Evolutionary conservation across 2,797 vertebrate genomes (phyloP), one percentile per base, ranked within the genome.

Genomic region (Danio aesculapii): DNA sequence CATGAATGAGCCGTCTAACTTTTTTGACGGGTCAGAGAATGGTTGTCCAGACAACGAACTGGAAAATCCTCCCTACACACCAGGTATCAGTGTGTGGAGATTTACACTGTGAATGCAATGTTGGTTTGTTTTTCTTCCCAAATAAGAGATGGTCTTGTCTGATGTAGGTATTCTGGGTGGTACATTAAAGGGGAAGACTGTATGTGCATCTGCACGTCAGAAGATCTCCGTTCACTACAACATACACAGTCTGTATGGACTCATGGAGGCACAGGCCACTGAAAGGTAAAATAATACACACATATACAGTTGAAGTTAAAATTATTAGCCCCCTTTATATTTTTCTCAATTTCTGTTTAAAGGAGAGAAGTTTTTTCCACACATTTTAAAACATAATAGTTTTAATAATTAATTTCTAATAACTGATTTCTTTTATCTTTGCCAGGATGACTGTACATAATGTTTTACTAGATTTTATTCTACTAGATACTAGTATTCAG

Each of bases 1-100:
- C 87, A 97, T 97, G 96, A 97, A 97, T 1, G 96, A 97, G 73
- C 96, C 96, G 0, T 97, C 96, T 3, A 96, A 96, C 83, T 97
- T 97, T 86, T 77, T 95, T 81, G 96, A 97, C 70, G 96, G 96
- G 0, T 97, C 96, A 0, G 89, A 92, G 12, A 87, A 90, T 0
- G 95, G 96, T 63, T 97, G 96, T 62, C 94, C 95, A 0, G 87
- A 90, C 0, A 94, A 92, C 85, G 92, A 89, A 19, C 80, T 96
- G 0, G 96, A 97, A 81, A 92, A 92, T 73, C 96, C 96, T 44
- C 96, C 96, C 0, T 97, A 96, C 81, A 93, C 85, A 0, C 96
- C 96, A 0, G 95, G 96, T 96, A 75, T 64, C 21, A 12, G 55
- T 83, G 70, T 19, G 44, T 69, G 10, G 16, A 13, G 5, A 47